Evolutionary conservation across 2,113 vertebrate genomes (phyloP), one percentile per base, ranked within the genome.

Genomic region (Himantopus leucocephalus): DNA sequence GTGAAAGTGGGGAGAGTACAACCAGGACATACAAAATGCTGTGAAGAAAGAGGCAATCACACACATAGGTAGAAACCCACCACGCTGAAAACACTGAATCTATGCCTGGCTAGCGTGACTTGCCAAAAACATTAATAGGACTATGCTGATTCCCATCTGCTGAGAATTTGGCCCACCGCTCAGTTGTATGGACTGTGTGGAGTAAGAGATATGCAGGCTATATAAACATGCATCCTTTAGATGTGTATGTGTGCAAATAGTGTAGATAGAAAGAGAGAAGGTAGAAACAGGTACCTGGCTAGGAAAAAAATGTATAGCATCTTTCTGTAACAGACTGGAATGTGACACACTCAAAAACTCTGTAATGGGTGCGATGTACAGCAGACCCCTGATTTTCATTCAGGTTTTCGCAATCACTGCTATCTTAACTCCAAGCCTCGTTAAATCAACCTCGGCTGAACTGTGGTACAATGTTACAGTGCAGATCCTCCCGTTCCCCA

Each of bases 391-490:
- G 47, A 62, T 95, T 93, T 92, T 90, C 85, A 94, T 92, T 84
- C 90, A 83, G 85, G 64, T 77, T 95, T 97, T 84, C 4, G 5
- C 96, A 94, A 94, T 64, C 94, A 48, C 78, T 95, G 97, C 96
- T 98, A 85, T 97, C 94, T 96, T 97, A 98, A 97, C 97, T 97
- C 90, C 74, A 89, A 94, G 90, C 78, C 84, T 96, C 6, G 1
- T 96, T 97, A 95, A 96, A 92, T 85, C 96, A 95, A 96, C 97
- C 91, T 78, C 3, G 0, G 55, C 71, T 96, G 97, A 97, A 96
- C 96, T 92, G 85, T 75, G 81, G 95, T 92, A 75, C 96, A 96
- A 82, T 97, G 94, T 95, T 97, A 90, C 84, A 23, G 81, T 7
- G 50, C 83, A 39, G 88, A 95, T 96, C 95, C 75, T 88, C 50